Percentiles rank a stretch among this genome's conserved stretches.
Conservation (phyloP, 2,113 vertebrate genomes). For the Brachionichthys hirsutus region DNA sequence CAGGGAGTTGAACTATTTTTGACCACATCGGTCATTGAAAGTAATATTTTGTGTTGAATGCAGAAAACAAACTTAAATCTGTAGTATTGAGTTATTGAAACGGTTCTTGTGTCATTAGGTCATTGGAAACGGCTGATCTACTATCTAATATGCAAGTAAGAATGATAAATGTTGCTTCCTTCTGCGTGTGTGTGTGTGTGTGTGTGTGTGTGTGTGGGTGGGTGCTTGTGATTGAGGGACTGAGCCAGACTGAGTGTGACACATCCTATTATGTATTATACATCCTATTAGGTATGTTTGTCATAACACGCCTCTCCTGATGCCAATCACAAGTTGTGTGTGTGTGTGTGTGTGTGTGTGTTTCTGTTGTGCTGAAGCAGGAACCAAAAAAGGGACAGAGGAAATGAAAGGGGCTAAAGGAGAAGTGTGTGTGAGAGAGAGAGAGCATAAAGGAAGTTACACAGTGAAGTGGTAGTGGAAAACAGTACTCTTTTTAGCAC, state of each 20-base stretch:
- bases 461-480: constrained; percentile 63
- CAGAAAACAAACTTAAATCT: no score
- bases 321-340: constrained; percentile 42
- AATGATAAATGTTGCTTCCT: neutral
- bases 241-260: constrained; percentile 60
- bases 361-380: constrained; percentile 53
- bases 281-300: constrained; percentile 67
- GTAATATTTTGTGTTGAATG: no score
- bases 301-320: constrained; percentile 59
- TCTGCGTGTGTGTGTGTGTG: constrained; percentile 30
- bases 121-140: no score
- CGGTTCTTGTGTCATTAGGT: no score
- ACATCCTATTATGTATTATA: constrained; percentile 66
- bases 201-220: constrained; percentile 20
- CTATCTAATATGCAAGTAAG: no score
- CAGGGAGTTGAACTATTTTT: no score
- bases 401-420: constrained; percentile 48
- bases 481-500: constrained; percentile 67
- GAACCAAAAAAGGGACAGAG: constrained; percentile 53
- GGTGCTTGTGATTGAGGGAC: constrained; percentile 44
- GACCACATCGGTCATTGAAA: no score
- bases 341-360: constrained; percentile 29
- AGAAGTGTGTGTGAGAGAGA: constrained; percentile 25
- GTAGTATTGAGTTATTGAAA: no score
- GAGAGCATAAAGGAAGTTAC: constrained; percentile 53